Evolutionary conservation across 1,140 invertebrate genomes (phyloP).

Genomic region (Pseudachorutes palmiensis): DNA sequence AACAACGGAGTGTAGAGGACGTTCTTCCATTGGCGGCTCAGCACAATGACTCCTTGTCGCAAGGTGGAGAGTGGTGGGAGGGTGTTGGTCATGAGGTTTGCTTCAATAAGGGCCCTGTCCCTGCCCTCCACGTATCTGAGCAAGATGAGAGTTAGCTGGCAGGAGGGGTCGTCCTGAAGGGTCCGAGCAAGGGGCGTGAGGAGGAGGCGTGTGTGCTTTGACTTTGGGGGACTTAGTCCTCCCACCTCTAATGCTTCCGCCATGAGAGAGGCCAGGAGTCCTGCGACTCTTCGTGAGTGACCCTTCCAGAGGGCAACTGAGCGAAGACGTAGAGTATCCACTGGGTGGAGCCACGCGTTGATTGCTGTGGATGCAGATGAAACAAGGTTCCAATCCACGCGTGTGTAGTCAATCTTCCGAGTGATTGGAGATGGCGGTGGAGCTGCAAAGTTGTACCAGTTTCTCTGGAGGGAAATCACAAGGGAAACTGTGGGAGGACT

Average conservation of each 20-base stretch:
- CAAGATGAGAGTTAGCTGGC: constrained; percentile 82
- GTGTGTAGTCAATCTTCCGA: constrained; percentile 87
- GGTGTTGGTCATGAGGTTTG: constrained; percentile 67
- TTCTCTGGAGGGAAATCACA: constrained; percentile 74
- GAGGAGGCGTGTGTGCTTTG: constrained; percentile 81
- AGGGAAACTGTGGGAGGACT: constrained; percentile 57
- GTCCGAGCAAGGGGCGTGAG: constrained; percentile 80
- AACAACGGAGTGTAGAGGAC: constrained; percentile 86
- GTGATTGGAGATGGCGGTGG: constrained; percentile 89
- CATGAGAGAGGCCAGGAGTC: constrained; percentile 87
- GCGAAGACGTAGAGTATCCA: constrained; percentile 74
- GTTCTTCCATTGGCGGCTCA: constrained; percentile 94
- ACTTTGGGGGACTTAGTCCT: constrained; percentile 73
- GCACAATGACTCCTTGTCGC: constrained; percentile 82
- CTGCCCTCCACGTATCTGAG: constrained; percentile 73
- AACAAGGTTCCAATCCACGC: constrained; percentile 90
- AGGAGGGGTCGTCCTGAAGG: constrained; percentile 88
- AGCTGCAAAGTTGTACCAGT: constrained; percentile 97
- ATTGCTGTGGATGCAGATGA: constrained; percentile 93
- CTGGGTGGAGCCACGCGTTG: constrained; percentile 94
- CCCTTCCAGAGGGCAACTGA: constrained; percentile 68
- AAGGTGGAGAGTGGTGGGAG: constrained; percentile 79
- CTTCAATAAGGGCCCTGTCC: constrained; percentile 65
- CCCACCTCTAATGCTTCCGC: constrained; percentile 81
- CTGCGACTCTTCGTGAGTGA: constrained; percentile 67